Evolutionary conservation across 1,140 invertebrate species (phyloP).

Genomic region (Ceratina calcarata): DNA sequence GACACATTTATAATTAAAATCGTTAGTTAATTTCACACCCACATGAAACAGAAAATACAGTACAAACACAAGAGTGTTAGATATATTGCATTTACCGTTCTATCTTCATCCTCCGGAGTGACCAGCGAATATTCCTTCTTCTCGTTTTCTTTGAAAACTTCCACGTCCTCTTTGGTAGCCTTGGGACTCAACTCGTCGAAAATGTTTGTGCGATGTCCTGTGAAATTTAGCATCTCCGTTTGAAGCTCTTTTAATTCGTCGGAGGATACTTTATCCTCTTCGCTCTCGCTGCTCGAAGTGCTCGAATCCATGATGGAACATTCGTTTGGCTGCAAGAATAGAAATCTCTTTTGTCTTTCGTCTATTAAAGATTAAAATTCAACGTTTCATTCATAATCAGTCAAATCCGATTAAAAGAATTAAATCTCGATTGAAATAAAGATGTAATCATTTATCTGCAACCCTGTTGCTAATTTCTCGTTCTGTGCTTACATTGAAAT

Average conservation of each 20-base stretch:
- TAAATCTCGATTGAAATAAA: no score
- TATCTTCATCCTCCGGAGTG: fast-evolving
- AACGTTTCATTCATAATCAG: neutral
- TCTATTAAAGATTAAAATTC: neutral
- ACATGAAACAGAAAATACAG: neutral
- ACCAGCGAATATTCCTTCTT: no score
- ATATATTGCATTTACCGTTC: conserved; percentile 1
- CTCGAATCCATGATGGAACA: neutral
- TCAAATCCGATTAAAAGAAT: no score
- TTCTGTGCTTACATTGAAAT: conserved; percentile 65
- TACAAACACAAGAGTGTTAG: neutral
- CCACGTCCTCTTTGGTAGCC: no score
- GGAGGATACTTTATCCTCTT: conserved; percentile 12
- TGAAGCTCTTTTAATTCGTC: conserved; percentile 34
- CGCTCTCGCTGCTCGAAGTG: neutral
- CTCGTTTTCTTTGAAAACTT: neutral
- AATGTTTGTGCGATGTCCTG: no score
- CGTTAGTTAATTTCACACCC: neutral
- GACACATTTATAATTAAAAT: neutral
- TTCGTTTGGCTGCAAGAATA: conserved; percentile 17
- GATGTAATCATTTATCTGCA: no score
- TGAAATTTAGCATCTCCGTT: neutral
- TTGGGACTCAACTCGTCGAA: no score
- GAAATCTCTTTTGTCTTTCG: neutral
- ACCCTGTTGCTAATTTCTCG: neutral